Percentiles rank a stretch among this genome's conserved stretches.
These are phyloP conservation scores for Melanostigma gelatinosum DNA, from an alignment of 2,113 vertebrate species.

Conservation along the genomic window DNA sequence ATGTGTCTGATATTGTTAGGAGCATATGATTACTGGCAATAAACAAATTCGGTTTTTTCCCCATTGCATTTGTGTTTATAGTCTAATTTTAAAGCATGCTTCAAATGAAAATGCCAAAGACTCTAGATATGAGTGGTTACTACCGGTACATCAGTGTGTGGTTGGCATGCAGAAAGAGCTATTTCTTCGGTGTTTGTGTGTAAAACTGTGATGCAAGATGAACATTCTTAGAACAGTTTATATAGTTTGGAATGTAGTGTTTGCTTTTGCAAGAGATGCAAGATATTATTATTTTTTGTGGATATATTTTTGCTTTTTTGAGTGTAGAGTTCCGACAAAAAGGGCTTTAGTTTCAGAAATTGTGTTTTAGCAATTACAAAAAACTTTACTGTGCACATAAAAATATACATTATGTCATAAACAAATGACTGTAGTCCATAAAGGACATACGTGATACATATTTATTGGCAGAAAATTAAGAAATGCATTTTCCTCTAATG, in stretches of 20 bases:
- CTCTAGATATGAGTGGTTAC: background rate
- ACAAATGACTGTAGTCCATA: conserved; percentile 15
- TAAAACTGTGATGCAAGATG: background rate
- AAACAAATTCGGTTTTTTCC: background rate
- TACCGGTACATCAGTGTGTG: background rate
- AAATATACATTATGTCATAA: conserved; percentile 15
- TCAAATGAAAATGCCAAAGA: background rate
- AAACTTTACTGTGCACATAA: background rate
- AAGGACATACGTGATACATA: background rate
- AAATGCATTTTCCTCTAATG: conserved; percentile 4
- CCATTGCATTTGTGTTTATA: background rate
- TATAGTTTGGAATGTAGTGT: background rate
- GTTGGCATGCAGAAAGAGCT: background rate
- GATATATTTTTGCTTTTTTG: background rate
- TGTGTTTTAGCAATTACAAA: background rate
- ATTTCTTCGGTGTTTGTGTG: background rate
- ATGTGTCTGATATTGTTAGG: background rate
- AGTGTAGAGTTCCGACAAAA: background rate
- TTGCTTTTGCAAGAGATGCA: background rate
- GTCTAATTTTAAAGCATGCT: background rate
- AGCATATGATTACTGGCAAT: background rate
- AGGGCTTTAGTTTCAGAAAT: background rate
- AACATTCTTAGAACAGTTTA: background rate
- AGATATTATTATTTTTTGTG: background rate
- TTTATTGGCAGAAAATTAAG: background rate